A percentile compares a stretch with the other conserved stretches of the same genome.
These are phyloP conservation scores for Ibidorhyncha struthersii DNA, from an alignment of 2,113 vertebrate species.

Conservation along the genomic window DNA sequence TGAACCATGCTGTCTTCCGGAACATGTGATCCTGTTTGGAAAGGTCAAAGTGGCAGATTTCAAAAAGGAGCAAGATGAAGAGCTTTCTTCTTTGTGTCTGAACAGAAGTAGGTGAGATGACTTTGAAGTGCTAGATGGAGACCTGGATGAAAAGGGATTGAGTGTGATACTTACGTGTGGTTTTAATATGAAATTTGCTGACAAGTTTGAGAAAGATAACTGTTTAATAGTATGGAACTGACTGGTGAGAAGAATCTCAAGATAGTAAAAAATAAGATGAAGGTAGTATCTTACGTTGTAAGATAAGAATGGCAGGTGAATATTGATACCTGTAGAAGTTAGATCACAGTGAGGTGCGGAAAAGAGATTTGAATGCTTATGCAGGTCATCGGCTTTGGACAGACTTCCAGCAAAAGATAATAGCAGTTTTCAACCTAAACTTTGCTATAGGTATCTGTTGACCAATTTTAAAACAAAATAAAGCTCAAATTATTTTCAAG, in stretches of 20 bases:
- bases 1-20: not conserved
- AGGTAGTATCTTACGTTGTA: not conserved
- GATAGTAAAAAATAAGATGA: not conserved
- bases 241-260: not conserved
- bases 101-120: constrained; percentile 16
- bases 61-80: not conserved
- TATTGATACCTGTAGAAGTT: not conserved
- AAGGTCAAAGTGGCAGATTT: constrained; percentile 17
- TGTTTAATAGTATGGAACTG: not conserved
- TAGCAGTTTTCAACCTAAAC: not conserved
- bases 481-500: not conserved
- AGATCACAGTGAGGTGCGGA: not conserved
- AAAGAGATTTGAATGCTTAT: not conserved
- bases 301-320: not conserved
- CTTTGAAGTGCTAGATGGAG: not conserved
- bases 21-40: constrained; percentile 9
- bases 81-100: constrained; percentile 18
- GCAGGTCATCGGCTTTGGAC: not conserved
- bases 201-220: not conserved
- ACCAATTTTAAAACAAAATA: not conserved
- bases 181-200: not conserved
- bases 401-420: not conserved
- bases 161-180: not conserved
- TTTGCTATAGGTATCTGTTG: not conserved
- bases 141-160: not conserved